phyloP scores from a whole-genome alignment of 1,140 invertebrate species.

The Drosophila ercepeae region DNA sequence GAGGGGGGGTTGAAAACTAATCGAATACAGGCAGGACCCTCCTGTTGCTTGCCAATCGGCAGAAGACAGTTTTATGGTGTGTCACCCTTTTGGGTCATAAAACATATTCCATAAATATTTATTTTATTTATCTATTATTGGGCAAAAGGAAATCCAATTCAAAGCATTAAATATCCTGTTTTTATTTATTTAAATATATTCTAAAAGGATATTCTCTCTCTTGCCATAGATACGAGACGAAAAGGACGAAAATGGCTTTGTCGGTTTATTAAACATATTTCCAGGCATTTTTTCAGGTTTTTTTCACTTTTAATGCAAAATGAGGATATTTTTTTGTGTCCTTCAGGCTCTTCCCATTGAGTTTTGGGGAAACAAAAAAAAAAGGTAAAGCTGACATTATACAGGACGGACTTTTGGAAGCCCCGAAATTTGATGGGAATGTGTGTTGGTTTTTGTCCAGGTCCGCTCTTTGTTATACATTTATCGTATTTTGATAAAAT shows the following conservation, averaged over 20 bases:
- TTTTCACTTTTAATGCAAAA: conserved; percentile 60
- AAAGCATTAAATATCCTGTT: neutral
- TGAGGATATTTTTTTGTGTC: conserved; percentile 22
- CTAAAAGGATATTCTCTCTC: too few relatives aligned
- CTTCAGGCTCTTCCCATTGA: conserved; percentile 2
- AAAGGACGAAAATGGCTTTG: conserved; percentile 53
- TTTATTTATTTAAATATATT: too few relatives aligned
- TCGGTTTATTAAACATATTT: conserved; percentile 64
- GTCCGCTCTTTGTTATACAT: conserved; percentile 9
- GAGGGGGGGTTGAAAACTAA: neutral
- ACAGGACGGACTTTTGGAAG: neutral
- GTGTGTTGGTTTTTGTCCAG: neutral
- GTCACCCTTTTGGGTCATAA: conserved; percentile 24
- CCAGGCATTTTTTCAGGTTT: too few relatives aligned
- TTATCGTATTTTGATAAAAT: conserved; percentile 44
- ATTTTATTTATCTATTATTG: conserved; percentile 30
- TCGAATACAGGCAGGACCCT: neutral
- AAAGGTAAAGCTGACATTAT: conserved; percentile 29
- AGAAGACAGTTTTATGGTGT: conserved; percentile 39
- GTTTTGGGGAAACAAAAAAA: conserved; percentile 1
- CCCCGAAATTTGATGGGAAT: neutral
- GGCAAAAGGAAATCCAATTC: neutral
- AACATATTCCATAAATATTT: conserved; percentile 29
- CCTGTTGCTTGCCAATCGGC: conserved; percentile 13
- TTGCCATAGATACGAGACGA: conserved; percentile 22